Percentiles rank a stretch among this genome's conserved stretches.
These are phyloP conservation scores for Hephaestus fuliginosus DNA, from an alignment of 2,797 vertebrate genomes.

Conservation along the genomic window DNA sequence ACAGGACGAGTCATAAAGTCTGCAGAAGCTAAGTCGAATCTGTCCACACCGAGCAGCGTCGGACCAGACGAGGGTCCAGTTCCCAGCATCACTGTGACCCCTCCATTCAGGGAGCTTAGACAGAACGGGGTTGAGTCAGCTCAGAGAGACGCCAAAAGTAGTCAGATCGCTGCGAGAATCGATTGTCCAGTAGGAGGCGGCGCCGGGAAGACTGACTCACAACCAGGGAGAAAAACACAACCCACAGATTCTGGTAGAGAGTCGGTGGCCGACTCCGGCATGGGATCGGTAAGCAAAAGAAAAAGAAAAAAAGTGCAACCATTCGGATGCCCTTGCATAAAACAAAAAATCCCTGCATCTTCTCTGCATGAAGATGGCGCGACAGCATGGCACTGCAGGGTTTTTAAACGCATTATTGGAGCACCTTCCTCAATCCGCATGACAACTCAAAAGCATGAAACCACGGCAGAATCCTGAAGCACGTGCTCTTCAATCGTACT, in stretches of 20 bases:
- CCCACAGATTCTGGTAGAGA: conserved; percentile 48
- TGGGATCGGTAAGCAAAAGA: conserved; percentile 79
- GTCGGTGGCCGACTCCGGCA: conserved; percentile 69
- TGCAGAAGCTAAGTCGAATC: conserved; percentile 8
- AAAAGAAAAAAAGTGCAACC: no score
- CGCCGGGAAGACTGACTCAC: conserved; percentile 10
- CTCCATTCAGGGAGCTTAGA: conserved; percentile 16
- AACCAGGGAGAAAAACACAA: conserved; percentile 22
- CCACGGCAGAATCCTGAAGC: background rate
- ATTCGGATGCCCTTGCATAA: conserved; percentile 36
- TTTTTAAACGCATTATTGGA: conserved; percentile 23
- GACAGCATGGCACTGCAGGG: conserved; percentile 21
- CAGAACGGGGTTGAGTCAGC: background rate
- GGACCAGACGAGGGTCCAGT: background rate
- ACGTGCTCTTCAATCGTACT: background rate
- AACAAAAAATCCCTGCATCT: conserved; percentile 1
- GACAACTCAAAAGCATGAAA: conserved; percentile 12
- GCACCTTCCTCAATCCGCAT: background rate
- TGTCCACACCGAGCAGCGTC: background rate
- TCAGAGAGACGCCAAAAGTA: background rate
- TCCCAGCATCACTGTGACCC: conserved; percentile 63
- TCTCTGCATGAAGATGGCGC: conserved; percentile 22
- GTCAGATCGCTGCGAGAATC: conserved; percentile 28
- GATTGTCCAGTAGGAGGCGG: conserved; percentile 53
- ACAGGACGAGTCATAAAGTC: conserved; percentile 15